These are phyloP conservation scores for Upupa epops DNA, from an alignment of 2,113 vertebrate genomes.

Conservation along the genomic window DNA sequence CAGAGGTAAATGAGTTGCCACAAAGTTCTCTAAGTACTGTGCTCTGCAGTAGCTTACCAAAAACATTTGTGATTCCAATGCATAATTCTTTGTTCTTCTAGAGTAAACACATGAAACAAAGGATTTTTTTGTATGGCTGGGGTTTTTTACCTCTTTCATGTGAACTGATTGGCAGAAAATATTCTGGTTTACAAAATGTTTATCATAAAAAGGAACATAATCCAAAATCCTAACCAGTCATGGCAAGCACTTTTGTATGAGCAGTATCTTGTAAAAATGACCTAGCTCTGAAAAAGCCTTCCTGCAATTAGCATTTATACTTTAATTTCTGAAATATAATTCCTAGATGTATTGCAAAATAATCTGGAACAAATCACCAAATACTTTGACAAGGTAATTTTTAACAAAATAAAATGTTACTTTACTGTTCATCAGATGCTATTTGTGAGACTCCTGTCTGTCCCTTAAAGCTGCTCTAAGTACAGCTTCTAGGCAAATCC, in stretches of 20 bases:
- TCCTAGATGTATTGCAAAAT: background rate
- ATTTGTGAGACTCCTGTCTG: background rate
- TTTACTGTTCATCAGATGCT: background rate
- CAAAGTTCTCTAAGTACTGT: background rate
- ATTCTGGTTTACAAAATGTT: background rate
- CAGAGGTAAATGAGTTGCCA: background rate
- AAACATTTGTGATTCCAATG: background rate
- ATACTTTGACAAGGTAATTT: background rate
- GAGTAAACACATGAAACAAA: background rate
- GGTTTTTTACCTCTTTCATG: background rate
- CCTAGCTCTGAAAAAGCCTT: background rate
- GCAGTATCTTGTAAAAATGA: background rate
- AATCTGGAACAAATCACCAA: constrained; percentile 18
- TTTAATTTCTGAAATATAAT: background rate
- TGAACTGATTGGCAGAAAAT: background rate
- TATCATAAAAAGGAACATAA: background rate
- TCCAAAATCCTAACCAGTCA: background rate
- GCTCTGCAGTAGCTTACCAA: background rate
- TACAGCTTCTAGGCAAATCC: constrained; percentile 23
- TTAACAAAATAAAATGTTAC: background rate
- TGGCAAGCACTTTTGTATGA: background rate
- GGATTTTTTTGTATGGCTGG: background rate
- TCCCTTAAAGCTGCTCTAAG: background rate
- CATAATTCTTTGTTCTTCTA: background rate
- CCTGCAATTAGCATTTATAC: background rate